A percentile compares a stretch with the other conserved stretches of the same genome.
phyloP scores from a whole-genome alignment of 2,888 invertebrate species.

The Euzetes globulus region DNA sequence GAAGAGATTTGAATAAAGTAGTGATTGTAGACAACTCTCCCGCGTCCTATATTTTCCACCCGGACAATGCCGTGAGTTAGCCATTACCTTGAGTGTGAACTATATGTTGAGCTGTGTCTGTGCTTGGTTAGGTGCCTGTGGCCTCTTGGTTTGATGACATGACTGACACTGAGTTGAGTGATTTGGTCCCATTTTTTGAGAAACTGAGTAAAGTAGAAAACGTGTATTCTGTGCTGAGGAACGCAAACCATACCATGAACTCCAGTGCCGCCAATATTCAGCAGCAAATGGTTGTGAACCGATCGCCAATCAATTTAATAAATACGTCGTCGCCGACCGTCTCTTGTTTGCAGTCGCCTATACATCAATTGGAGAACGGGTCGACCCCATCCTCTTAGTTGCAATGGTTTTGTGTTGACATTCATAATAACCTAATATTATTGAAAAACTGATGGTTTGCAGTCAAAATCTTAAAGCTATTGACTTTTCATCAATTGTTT shows the following conservation, averaged over 20 bases:
- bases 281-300: slow-evolving; percentile 1
- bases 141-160: slow-evolving; percentile 99
- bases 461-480: neutral
- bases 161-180: slow-evolving; percentile 90
- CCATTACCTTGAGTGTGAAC: neutral
- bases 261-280: slow-evolving; percentile 1
- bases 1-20: slow-evolving; percentile 89
- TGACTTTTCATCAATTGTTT: slow-evolving; percentile 19
- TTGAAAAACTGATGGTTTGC: neutral
- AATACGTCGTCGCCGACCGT: neutral
- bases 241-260: slow-evolving; percentile 21
- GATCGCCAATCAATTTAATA: slow-evolving; percentile 28
- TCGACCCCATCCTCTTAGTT: slow-evolving; percentile 26
- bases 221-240: slow-evolving; percentile 75
- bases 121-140: slow-evolving; percentile 67
- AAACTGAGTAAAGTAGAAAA: slow-evolving; percentile 92
- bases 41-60: slow-evolving; percentile 99
- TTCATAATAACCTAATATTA: neutral
- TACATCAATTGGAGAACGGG: slow-evolving; percentile 23
- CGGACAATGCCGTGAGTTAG: slow-evolving; percentile 92
- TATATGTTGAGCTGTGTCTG: neutral
- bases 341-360: slow-evolving; percentile 14
- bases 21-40: slow-evolving; percentile 99
- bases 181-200: slow-evolving; percentile 96
- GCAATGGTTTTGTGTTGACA: slow-evolving; percentile 10